A percentile compares a stretch with the other conserved stretches of the same genome.
Conservation (phyloP, 2,888 invertebrate species). For the Chrysolina americana region DNA sequence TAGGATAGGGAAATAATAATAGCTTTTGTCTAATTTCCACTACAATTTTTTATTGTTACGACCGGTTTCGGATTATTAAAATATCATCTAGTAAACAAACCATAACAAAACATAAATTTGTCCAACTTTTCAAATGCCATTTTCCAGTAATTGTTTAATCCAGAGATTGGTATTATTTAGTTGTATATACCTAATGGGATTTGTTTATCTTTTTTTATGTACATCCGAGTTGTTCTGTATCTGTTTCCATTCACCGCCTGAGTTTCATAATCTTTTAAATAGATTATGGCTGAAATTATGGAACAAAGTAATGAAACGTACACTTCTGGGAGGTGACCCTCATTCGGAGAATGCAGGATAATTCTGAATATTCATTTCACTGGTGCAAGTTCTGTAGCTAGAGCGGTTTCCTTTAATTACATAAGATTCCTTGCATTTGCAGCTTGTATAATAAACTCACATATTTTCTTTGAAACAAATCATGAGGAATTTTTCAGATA, state of each 20-base stretch:
- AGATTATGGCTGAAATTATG: slow-evolving; percentile 23
- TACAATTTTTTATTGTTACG: too few relatives aligned
- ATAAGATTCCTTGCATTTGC: background rate
- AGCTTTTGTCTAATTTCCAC: too few relatives aligned
- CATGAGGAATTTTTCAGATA: background rate
- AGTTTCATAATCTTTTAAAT: slow-evolving; percentile 24
- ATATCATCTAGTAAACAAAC: too few relatives aligned
- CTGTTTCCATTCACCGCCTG: background rate
- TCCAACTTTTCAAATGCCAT: too few relatives aligned
- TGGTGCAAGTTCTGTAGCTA: background rate
- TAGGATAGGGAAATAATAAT: too few relatives aligned
- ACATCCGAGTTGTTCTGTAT: slow-evolving; percentile 23
- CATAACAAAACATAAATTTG: too few relatives aligned
- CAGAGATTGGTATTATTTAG: too few relatives aligned
- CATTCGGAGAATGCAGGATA: background rate
- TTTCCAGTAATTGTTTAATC: too few relatives aligned
- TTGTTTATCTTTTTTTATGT: slow-evolving; percentile 28
- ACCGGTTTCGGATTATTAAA: too few relatives aligned
- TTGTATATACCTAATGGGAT: slow-evolving; percentile 40
- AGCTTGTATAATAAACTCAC: background rate
- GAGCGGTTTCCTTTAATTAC: background rate
- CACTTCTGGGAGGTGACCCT: background rate
- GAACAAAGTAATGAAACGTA: slow-evolving; percentile 12
- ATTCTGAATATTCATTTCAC: background rate
- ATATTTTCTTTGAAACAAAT: background rate